Evolutionary conservation across 2,113 vertebrate species (phyloP), one percentile per base, ranked within the genome.

Genomic region (Numida meleagris): DNA sequence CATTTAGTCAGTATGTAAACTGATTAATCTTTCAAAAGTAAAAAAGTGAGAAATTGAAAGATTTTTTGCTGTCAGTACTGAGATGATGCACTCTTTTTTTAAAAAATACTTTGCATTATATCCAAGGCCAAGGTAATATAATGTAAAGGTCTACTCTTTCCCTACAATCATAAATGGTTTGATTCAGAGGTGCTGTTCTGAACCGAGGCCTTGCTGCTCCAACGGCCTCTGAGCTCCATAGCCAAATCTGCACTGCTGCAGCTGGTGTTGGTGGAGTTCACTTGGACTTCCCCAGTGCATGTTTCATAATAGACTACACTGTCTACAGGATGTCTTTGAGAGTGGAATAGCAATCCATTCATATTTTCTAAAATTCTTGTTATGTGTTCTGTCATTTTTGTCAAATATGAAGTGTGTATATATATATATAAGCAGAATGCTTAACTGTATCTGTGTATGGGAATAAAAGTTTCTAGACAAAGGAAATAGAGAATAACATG

Each of bases 131-230:
- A 71, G 46, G 45, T 42, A 65, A 10, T 24, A n/a, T 6, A 66
- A 45, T 1, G 3, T 14, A 42, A 62, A 71, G 27, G 46, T 81
- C 21, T 42, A 25, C 58, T n/a, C 42, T 45, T 59, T 38, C 9
- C 34, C 1, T 12, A 11, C 0, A 9, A 50, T n/a, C 19, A 65
- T 62, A 48, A 63, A 55, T 1, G 0, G 43, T 43, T 68, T 12
- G 7, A 59, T 74, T 74, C 23, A 12, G 51, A 78, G 38, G 0
- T 0, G 29, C 17, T 53, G 66, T 50, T 80, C 70, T 5, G 12
- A 24, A 38, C 14, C 53, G 75, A 82, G 84, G 94, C 91, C 94
- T 88, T 93, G 61, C 55, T 73, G 53, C 59, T 61, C 36, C 34
- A 15, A 77, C 79, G 81, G 66, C 84, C 59, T 14, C 58, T 45